Evolutionary conservation across 2,888 invertebrate species (phyloP).

Genomic region (Helicoverpa assulta): DNA sequence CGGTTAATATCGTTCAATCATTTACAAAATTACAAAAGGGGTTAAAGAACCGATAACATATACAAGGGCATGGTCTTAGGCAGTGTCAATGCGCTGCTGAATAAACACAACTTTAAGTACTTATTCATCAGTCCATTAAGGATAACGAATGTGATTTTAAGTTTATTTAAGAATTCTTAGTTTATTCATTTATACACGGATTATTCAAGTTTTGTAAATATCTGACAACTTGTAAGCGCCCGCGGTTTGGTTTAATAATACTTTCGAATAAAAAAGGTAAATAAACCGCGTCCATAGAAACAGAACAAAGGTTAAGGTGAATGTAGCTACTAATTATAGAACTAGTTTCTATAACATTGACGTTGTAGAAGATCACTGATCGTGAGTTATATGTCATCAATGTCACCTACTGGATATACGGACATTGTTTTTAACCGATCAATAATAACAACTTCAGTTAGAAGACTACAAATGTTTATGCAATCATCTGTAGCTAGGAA

Average conservation of each 20-base stretch:
- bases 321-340: slow-evolving; percentile 4
- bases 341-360: slow-evolving; percentile 25
- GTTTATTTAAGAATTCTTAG: slow-evolving; percentile 11
- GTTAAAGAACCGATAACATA: slow-evolving; percentile 6
- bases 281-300: slow-evolving; percentile 15
- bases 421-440: neutral
- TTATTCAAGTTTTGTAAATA: slow-evolving; percentile 18
- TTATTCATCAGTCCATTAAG: slow-evolving; percentile 17
- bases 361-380: neutral
- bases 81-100: slow-evolving; percentile 46
- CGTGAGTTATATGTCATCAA: neutral
- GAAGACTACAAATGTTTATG: neutral
- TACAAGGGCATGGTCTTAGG: slow-evolving; percentile 8
- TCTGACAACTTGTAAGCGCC: neutral
- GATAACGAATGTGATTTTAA: slow-evolving; percentile 32
- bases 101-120: slow-evolving; percentile 8
- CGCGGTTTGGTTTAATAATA: slow-evolving; percentile 10
- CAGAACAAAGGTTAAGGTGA: slow-evolving; percentile 32
- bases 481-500: no score
- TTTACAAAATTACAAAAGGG: neutral
- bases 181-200: slow-evolving; percentile 24
- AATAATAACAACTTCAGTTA: neutral
- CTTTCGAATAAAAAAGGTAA: slow-evolving; percentile 15
- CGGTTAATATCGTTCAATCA: no score
- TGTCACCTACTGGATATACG: neutral